Evolutionary conservation across 2,797 vertebrate species (phyloP).

Genomic region (Neostethus bicornis): DNA sequence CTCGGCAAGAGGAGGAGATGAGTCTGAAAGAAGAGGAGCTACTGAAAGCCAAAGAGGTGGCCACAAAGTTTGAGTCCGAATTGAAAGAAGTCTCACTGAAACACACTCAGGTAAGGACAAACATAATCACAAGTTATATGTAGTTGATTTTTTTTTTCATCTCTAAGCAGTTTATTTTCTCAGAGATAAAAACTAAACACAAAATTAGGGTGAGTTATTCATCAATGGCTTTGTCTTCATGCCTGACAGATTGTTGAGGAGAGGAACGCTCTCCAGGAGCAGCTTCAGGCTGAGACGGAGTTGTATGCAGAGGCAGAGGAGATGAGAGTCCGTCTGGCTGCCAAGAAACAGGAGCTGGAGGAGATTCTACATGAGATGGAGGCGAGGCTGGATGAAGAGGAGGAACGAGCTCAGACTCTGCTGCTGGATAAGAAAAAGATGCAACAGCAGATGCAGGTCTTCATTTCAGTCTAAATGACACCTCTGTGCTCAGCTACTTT

Average conservation of each 20-base stretch:
- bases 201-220: no score
- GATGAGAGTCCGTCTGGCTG: constrained; percentile 90
- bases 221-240: neutral
- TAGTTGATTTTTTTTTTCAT: neutral
- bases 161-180: neutral
- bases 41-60: constrained; percentile 84
- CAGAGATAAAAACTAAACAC: neutral
- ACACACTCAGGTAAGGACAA: constrained; percentile 83
- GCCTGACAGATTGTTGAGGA: constrained; percentile 86
- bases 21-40: constrained; percentile 93
- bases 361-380: constrained; percentile 98
- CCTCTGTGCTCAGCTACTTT: neutral
- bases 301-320: constrained; percentile 95
- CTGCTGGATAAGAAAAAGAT: constrained; percentile 94
- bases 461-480: neutral
- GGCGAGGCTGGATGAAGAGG: constrained; percentile 93
- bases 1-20: constrained; percentile 97
- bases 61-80: constrained; percentile 85
- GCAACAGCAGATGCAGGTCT: constrained; percentile 96
- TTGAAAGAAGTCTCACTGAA: constrained; percentile 89
- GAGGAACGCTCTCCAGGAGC: constrained; percentile 90
- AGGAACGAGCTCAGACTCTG: constrained; percentile 88
- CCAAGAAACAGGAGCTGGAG: constrained; percentile 96
- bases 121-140: constrained; percentile 9
- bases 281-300: constrained; percentile 96